Percentiles rank a stretch among this genome's conserved stretches.
Evolutionary conservation across 1,140 invertebrate genomes (phyloP).

Genomic region (Calycopis cecrops): DNA sequence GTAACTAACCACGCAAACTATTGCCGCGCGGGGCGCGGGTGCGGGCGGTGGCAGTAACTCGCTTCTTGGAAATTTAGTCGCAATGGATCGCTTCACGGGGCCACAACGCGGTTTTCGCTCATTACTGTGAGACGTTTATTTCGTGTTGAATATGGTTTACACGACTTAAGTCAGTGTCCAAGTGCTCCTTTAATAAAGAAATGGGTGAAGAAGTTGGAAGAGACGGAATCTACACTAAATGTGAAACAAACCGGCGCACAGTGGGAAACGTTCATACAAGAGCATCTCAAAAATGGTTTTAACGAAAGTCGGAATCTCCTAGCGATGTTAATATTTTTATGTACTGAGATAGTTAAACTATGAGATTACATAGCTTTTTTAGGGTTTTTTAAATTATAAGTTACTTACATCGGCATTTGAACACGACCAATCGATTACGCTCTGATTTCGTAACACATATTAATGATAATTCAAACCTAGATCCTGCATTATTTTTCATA

Average conservation of each 20-base stretch:
- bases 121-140: conserved; percentile 21
- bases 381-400: too few species aligned
- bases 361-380: too few species aligned
- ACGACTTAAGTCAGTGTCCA: conserved; percentile 27
- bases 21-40: conserved; percentile 4
- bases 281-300: too few species aligned
- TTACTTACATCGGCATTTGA: too few species aligned
- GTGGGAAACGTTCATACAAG: too few species aligned
- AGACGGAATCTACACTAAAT: conserved; percentile 26
- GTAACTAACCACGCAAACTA: neutral
- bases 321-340: too few species aligned
- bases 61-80: conserved; percentile 22
- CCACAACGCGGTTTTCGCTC: conserved; percentile 5
- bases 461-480: too few species aligned
- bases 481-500: too few species aligned
- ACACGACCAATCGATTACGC: too few species aligned
- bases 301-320: too few species aligned
- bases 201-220: conserved; percentile 19
- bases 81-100: conserved; percentile 23
- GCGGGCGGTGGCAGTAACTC: conserved; percentile 7
- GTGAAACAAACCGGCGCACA: conserved; percentile 20
- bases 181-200: conserved; percentile 28
- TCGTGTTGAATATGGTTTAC: conserved; percentile 25
- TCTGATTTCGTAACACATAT: too few species aligned
- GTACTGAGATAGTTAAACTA: too few species aligned